Evolutionary conservation across 2,888 invertebrate genomes (phyloP).

Genomic region (Seladonia tumulorum): DNA sequence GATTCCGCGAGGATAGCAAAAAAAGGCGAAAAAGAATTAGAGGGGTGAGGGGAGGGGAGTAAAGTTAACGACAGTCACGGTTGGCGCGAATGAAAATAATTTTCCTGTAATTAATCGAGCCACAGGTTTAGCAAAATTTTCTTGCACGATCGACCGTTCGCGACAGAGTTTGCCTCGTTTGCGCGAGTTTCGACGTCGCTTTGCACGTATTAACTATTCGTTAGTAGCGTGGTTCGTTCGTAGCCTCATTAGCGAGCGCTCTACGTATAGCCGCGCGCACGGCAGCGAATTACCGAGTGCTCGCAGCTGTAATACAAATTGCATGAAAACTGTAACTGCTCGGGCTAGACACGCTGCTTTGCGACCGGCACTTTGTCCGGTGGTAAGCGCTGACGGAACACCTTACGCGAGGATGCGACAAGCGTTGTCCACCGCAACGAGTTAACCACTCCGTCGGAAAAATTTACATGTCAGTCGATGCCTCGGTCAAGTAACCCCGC

Average conservation of each 20-base stretch:
- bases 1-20: background rate
- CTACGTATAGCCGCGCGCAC: constrained; percentile 65
- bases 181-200: constrained; percentile 64
- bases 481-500: background rate
- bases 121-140: constrained; percentile 49
- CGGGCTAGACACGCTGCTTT: constrained; percentile 42
- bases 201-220: constrained; percentile 79
- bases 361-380: constrained; percentile 51
- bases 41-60: background rate
- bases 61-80: constrained; percentile 1
- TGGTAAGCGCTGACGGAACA: constrained; percentile 18
- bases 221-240: constrained; percentile 76
- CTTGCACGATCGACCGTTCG: constrained; percentile 63
- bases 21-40: background rate
- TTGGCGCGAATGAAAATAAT: constrained; percentile 24
- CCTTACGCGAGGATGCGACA: background rate
- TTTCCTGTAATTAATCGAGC: constrained; percentile 50
- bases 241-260: constrained; percentile 79
- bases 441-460: constrained; percentile 44
- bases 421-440: background rate
- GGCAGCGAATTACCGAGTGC: constrained; percentile 77
- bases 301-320: constrained; percentile 77
- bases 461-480: constrained; percentile 42
- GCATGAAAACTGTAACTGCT: constrained; percentile 75
- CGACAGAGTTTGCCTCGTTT: constrained; percentile 60